Evolutionary conservation across 35 echinoderm and acorn worm species (phyloP).

Genomic region (Patiria miniata): DNA sequence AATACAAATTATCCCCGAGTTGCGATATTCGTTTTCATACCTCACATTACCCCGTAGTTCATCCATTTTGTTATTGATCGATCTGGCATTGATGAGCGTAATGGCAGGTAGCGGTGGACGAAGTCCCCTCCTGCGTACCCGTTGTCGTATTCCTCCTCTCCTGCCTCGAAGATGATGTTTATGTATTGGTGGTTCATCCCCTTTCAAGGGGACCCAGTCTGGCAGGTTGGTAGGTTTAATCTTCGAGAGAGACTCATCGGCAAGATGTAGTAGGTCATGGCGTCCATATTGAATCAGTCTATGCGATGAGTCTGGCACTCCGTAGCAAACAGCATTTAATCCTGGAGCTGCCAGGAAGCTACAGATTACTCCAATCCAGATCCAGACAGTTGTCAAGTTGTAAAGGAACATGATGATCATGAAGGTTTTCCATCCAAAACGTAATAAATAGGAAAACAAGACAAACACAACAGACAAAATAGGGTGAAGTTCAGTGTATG

Average conservation of each 20-base stretch:
- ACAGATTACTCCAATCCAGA: not conserved
- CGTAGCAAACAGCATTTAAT: not conserved
- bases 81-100: conserved; percentile 62
- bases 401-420: not conserved
- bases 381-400: not conserved
- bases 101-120: conserved; percentile 50
- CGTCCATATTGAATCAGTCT: conserved; percentile 30
- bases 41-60: conserved; percentile 53
- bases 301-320: not conserved
- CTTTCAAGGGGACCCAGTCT: conserved; percentile 44
- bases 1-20: conserved; percentile 39
- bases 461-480: not conserved
- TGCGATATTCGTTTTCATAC: conserved; percentile 24
- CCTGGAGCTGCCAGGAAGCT: conserved; percentile 3
- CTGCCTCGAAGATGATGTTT: conserved; percentile 41
- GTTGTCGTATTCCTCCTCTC: conserved; percentile 39
- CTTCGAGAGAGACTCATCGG: conserved; percentile 1
- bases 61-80: conserved; percentile 58
- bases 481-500: no score
- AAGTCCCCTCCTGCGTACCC: not conserved
- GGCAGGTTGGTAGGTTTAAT: conserved; percentile 17
- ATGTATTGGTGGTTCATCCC: conserved; percentile 40
- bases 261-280: conserved; percentile 29
- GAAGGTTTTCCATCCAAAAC: not conserved
- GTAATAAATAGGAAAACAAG: conserved; percentile 1